phyloP scores from a whole-genome alignment of 2,797 vertebrate species.

The Saxicola maurus region DNA sequence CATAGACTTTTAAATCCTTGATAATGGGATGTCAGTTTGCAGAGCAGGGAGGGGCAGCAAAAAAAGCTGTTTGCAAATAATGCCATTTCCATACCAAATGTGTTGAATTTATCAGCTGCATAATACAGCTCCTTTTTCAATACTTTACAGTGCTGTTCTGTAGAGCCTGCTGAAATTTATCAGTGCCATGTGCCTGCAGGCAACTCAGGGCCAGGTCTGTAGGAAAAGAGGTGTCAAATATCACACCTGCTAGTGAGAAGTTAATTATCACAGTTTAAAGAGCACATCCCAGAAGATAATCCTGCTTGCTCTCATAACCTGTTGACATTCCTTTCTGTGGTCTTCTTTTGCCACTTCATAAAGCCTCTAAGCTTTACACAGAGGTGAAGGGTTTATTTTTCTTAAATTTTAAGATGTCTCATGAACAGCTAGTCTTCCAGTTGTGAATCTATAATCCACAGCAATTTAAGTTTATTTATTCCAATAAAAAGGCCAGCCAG shows the following conservation, averaged over 20 bases:
- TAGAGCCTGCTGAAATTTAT: slow-evolving; percentile 21
- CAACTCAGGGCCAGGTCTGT: neutral
- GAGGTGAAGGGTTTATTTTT: neutral
- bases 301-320: neutral
- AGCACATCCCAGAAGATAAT: slow-evolving; percentile 19
- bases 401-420: neutral
- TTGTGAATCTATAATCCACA: neutral
- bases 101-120: neutral
- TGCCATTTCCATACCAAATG: slow-evolving; percentile 36
- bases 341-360: neutral
- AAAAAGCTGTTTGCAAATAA: slow-evolving; percentile 35
- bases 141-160: neutral
- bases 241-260: slow-evolving; percentile 1
- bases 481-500: neutral
- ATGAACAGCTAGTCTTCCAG: neutral
- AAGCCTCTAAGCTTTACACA: neutral
- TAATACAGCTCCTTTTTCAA: neutral
- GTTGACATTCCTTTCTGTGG: neutral
- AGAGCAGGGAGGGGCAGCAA: neutral
- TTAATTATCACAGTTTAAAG: slow-evolving; percentile 46
- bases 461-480: neutral
- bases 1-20: slow-evolving; percentile 38
- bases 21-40: slow-evolving; percentile 21
- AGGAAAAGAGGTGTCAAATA: neutral
- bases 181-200: neutral